A percentile compares a stretch with the other conserved stretches of the same genome.
phyloP scores from a whole-genome alignment of 2,888 invertebrate genomes.

The Harpalus rufipes region DNA sequence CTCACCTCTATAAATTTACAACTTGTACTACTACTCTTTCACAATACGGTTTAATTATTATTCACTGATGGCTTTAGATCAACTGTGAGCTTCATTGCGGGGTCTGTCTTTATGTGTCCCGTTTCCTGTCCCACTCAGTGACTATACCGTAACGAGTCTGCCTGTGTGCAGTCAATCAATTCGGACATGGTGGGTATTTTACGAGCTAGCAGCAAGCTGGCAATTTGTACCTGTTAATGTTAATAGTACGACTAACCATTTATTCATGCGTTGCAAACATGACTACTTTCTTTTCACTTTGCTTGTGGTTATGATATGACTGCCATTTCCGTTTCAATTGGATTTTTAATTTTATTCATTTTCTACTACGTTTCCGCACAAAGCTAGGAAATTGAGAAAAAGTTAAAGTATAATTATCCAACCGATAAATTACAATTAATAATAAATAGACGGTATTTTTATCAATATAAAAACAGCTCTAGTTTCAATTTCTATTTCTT shows the following conservation, averaged over 20 bases:
- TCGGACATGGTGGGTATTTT: slow-evolving; percentile 16
- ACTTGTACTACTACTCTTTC: not conserved
- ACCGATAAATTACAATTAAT: not conserved
- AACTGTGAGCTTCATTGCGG: slow-evolving; percentile 6
- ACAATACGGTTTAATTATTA: not conserved
- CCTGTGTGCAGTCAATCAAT: slow-evolving; percentile 25
- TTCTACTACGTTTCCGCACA: slow-evolving; percentile 3
- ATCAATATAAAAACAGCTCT: not conserved
- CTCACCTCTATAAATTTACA: not conserved
- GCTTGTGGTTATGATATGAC: slow-evolving; percentile 33
- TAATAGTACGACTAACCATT: slow-evolving; percentile 8
- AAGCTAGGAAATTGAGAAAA: slow-evolving; percentile 7
- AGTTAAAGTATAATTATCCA: not conserved
- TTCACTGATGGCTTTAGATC: slow-evolving; percentile 15
- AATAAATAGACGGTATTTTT: not conserved
- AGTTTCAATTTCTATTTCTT: not conserved
- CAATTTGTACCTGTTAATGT: slow-evolving; percentile 15
- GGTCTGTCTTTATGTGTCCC: slow-evolving; percentile 26
- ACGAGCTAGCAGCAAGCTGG: slow-evolving; percentile 32
- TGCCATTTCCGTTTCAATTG: slow-evolving; percentile 28
- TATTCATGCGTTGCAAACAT: slow-evolving; percentile 21
- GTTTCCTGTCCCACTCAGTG: slow-evolving; percentile 21
- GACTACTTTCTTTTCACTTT: slow-evolving; percentile 35
- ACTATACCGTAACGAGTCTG: slow-evolving; percentile 11
- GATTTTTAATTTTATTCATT: slow-evolving; percentile 10